Evolutionary conservation across 2,113 vertebrate genomes (phyloP).

Genomic region (Syrrhaptes paradoxus): DNA sequence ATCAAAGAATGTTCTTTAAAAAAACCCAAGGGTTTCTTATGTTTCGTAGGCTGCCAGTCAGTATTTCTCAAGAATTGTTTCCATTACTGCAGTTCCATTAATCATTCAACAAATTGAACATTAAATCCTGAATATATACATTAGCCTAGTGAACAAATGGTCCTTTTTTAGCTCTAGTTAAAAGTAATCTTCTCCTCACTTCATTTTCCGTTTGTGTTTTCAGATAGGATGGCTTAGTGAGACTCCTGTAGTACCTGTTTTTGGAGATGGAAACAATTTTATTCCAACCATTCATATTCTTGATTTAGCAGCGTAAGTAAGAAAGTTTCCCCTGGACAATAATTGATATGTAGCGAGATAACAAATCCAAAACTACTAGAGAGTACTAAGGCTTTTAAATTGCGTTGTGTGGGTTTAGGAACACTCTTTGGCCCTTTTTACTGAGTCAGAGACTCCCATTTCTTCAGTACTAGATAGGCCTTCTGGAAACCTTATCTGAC

Average conservation of each 20-base stretch:
- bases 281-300: constrained; percentile 88
- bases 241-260: constrained; percentile 77
- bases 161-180: not conserved
- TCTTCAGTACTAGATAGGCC: not conserved
- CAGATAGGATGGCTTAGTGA: constrained; percentile 86
- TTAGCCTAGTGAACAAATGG: not conserved
- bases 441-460: not conserved
- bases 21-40: not conserved
- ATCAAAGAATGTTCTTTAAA: not conserved
- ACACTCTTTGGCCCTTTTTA: not conserved
- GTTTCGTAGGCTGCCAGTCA: not conserved
- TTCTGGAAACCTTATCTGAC: not conserved
- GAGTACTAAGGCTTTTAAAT: not conserved
- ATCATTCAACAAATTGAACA: not conserved
- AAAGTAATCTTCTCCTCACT: not conserved
- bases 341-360: not conserved
- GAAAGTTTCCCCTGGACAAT: not conserved
- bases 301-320: constrained; percentile 86
- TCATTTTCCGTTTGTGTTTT: constrained; percentile 14
- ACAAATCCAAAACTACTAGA: not conserved
- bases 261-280: constrained; percentile 85
- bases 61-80: not conserved
- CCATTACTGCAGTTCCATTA: not conserved
- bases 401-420: not conserved
- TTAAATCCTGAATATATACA: not conserved